Base-by-base conservation (phyloP, 2,113 vertebrate genomes). In the Pedetes capensis region DNA sequence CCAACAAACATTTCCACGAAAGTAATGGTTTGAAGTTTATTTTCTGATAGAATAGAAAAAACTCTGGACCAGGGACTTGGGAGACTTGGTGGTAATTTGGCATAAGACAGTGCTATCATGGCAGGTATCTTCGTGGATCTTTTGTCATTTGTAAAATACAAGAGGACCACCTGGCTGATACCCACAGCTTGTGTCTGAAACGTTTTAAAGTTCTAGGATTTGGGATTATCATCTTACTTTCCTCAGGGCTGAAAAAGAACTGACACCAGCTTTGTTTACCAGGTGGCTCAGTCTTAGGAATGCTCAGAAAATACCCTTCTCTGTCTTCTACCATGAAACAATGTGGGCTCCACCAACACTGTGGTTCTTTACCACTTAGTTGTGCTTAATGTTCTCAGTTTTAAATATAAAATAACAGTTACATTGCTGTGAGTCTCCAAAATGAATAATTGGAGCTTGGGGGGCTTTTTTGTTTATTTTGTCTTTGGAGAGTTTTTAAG, bases 111-210 rank as follows among this genome's bases (percentile, higher is more conserved):
- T 49, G 23, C 88, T 69, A 78, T 14, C 1, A 83, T 61, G 29
- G 39, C 51, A 57, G 27, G 3, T 20, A 55, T 16, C 63, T 92
- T 42, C 8, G 3, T 80, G 69, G 7, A 44, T 63, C 64, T 92
- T 27, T 92, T 93, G 18, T 69, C 42, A 14, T 72, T 75, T 74
- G 2, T 92, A 39, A 92, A 76, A 76, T 85, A 55, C 82, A 64
- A 76, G 78, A 5, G 29, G 3, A n/a, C 69, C 68, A 39, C 76
- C 8, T 3, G 27, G 64, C 16, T 87, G 29, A 71, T 55, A 27
- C 2, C 34, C 55, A 64, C n/a, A 94, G 32, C 23, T 71, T n/a
- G 16, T 63, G 29, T 80, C 64, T 80, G 39, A 88, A 84, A 76
- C 13, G 44, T 42, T 49, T 57, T 76, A 23, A 72, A 74, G 49